Evolutionary conservation across 2,797 vertebrate species (phyloP), one percentile per base, ranked within the genome.

Genomic region (Anguilla anguilla): DNA sequence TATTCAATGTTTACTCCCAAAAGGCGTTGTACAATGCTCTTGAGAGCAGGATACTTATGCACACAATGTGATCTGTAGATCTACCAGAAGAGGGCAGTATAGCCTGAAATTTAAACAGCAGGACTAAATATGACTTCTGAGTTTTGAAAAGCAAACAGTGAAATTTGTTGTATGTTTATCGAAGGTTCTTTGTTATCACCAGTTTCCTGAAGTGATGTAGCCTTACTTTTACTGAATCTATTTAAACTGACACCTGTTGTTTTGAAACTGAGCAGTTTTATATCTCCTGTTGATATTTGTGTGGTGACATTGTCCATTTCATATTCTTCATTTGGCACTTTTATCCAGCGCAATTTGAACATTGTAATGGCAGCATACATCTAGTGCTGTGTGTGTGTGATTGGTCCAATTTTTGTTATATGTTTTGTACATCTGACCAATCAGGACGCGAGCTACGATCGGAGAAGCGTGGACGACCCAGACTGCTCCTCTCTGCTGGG

Each of bases 391-490:
- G 19, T 22, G 77, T 46, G 19, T 72, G 28, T 72, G 67, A 72
- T 72, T 72, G 4, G 67, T 10, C n/a, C 7, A 46, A 9, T 11
- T 13, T 25, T 17, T 22, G 17, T 49, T 49, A 22, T 19, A 35
- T 35, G 35, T 10, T 85, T 51, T 22, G 86, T 4, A 39, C 19
- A 51, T 53, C 43, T 39, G 28, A 3, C n/a, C 13, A 43, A 77
- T 11, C 94, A 99, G 98, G 98, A 99, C 91, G 94, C 95, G 92
- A 98, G 98, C 95, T 98, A 96, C 90, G 98, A 99, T 93, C 94
- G 94, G 90, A 95, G 97, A 89, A 97, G 98, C 91, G 97, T 97
- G 85, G 96, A 96, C 79, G 98, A 99, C 89, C 97, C 96, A 19
- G 98, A 99, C 91, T 97, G 97, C 91, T 95, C 95, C 88, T 99